Conservation (phyloP, 2,888 invertebrate genomes). For the Lochmaea capreae region DNA sequence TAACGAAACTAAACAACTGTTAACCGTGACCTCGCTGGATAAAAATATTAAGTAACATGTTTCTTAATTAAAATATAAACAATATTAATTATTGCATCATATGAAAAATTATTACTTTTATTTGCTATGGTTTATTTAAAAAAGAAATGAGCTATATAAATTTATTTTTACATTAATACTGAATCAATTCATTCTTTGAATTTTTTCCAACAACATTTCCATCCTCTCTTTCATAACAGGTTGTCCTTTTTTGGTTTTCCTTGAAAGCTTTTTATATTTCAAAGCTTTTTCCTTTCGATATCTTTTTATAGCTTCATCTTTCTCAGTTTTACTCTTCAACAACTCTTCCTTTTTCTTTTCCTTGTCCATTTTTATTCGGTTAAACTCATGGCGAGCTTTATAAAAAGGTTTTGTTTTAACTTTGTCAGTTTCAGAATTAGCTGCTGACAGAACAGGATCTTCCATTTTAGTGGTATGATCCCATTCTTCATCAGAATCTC, state of each 20-base stretch:
- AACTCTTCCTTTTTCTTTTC: slow-evolving; percentile 67
- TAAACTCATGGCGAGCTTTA: slow-evolving; percentile 70
- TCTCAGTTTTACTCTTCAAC: slow-evolving; percentile 69
- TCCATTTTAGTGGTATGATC: slow-evolving; percentile 45
- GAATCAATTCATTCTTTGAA: slow-evolving; percentile 66
- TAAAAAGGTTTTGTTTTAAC: slow-evolving; percentile 57
- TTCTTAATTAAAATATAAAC: not conserved
- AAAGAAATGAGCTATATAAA: not conserved
- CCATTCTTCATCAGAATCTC: slow-evolving; percentile 43
- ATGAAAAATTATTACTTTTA: not conserved
- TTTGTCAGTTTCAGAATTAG: not conserved
- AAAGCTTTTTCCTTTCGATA: slow-evolving; percentile 79
- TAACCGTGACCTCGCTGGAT: not conserved
- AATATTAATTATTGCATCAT: not conserved
- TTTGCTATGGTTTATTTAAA: not conserved
- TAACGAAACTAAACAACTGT: not conserved
- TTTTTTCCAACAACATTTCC: slow-evolving; percentile 81
- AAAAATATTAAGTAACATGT: not conserved
- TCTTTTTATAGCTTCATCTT: slow-evolving; percentile 72
- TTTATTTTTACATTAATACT: not conserved
- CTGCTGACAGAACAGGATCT: slow-evolving; percentile 26
- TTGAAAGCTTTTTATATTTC: slow-evolving; percentile 78
- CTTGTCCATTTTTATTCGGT: slow-evolving; percentile 71
- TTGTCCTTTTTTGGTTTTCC: slow-evolving; percentile 85
- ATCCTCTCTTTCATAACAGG: slow-evolving; percentile 87